Conservation (phyloP, 2,888 invertebrate genomes). For the Dione vanillae region DNA sequence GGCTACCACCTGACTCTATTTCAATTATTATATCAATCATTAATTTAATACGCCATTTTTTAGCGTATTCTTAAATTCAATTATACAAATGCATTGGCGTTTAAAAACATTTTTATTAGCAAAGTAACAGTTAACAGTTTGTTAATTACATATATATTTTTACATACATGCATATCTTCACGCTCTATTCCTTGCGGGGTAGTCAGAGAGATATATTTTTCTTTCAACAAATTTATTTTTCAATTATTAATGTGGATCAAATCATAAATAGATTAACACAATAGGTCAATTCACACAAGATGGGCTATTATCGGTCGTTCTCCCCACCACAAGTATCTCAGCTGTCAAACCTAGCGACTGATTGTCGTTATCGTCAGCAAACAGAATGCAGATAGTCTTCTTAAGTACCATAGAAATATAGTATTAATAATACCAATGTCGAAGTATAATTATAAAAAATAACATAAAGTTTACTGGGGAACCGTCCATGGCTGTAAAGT, state of each 20-base stretch:
- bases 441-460: too few relatives aligned
- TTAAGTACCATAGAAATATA: slow-evolving; percentile 1
- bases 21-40: not conserved
- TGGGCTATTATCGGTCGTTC: slow-evolving; percentile 69
- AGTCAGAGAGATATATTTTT: too few relatives aligned
- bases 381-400: slow-evolving; percentile 35
- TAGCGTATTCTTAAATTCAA: not conserved
- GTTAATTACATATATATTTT: too few relatives aligned
- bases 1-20: slow-evolving; percentile 3
- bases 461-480: too few relatives aligned
- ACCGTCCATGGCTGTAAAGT: too few relatives aligned
- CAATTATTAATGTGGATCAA: not conserved
- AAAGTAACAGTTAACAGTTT: too few relatives aligned
- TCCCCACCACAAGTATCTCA: slow-evolving; percentile 62
- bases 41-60: not conserved
- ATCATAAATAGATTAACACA: slow-evolving; percentile 5
- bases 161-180: too few relatives aligned
- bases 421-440: too few relatives aligned
- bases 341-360: slow-evolving; percentile 56
- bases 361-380: slow-evolving; percentile 52
- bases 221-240: too few relatives aligned
- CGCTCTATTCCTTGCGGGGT: too few relatives aligned
- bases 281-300: slow-evolving; percentile 9
- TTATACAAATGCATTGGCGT: not conserved
- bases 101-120: too few relatives aligned